Percentiles rank a stretch among this genome's conserved stretches.
phyloP scores from a whole-genome alignment of 2,113 vertebrate species.

The Corynorhinus townsendii region DNA sequence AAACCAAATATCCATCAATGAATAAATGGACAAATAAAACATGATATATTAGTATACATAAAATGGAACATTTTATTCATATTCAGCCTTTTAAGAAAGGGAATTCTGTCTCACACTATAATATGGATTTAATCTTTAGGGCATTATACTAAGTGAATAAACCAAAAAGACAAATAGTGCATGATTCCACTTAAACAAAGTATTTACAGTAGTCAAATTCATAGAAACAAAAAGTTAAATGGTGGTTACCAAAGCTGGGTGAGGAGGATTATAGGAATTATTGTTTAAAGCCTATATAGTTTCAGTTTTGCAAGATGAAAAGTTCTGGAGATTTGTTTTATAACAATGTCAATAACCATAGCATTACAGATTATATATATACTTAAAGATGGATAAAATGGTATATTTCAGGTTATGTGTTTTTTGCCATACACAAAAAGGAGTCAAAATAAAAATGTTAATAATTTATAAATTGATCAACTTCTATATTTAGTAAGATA shows the following conservation, averaged over 20 bases:
- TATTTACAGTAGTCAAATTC: background rate
- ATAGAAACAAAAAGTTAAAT: background rate
- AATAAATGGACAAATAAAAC: background rate
- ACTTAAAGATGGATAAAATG: background rate
- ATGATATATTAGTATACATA: background rate
- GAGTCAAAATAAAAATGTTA: background rate
- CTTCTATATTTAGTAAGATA: background rate
- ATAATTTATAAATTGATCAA: background rate
- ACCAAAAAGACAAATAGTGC: background rate
- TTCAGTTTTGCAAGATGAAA: background rate
- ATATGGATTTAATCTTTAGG: background rate
- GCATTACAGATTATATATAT: background rate
- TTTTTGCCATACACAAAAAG: background rate
- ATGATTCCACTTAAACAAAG: background rate
- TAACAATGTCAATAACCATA: background rate
- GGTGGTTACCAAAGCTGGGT: background rate
- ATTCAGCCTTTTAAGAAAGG: background rate
- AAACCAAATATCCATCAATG: background rate
- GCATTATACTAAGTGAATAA: background rate
- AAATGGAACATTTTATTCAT: background rate
- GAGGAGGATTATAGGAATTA: background rate
- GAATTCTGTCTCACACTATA: background rate
- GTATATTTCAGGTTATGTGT: background rate
- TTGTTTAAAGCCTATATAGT: background rate
- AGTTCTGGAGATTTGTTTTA: background rate